phyloP scores from a whole-genome alignment of 1,140 invertebrate genomes.

The Aphaenogaster rudis region DNA sequence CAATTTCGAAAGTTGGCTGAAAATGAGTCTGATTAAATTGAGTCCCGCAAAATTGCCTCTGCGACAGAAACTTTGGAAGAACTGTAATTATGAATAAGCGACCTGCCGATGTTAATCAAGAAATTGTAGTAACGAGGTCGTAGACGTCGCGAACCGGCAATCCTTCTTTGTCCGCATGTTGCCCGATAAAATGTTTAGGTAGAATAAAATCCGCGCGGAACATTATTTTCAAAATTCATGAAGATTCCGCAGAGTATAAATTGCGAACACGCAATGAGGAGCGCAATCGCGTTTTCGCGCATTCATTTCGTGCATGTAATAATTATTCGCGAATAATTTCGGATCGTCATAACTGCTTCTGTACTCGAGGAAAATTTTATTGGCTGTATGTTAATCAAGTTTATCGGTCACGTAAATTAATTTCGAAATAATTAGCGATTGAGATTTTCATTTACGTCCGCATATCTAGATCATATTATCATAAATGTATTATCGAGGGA shows the following conservation, averaged over 20 bases:
- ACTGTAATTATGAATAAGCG: constrained; percentile 41
- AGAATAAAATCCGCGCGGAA: background rate
- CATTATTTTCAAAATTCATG: constrained; percentile 4
- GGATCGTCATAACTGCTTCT: background rate
- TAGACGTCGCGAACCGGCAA: constrained; percentile 32
- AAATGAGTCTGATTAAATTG: constrained; percentile 38
- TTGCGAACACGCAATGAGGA: background rate
- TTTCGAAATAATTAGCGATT: constrained; percentile 26
- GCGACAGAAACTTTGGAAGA: constrained; percentile 44
- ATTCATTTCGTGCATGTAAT: background rate
- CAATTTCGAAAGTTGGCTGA: constrained; percentile 37
- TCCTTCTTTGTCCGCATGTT: constrained; percentile 1
- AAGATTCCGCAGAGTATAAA: background rate
- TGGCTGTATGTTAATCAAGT: background rate
- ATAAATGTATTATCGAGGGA: too few relatives aligned
- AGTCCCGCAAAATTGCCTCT: constrained; percentile 23
- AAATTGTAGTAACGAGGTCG: constrained; percentile 33
- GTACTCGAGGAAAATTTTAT: background rate
- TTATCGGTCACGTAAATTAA: constrained; percentile 24
- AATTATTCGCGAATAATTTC: background rate
- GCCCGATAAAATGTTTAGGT: constrained; percentile 12
- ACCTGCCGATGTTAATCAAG: constrained; percentile 48
- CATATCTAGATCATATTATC: background rate
- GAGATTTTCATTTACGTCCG: constrained; percentile 19
- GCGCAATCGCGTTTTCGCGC: background rate